Base-by-base conservation (phyloP, 2,797 vertebrate species). In the Notoglanidium macrostoma region DNA sequence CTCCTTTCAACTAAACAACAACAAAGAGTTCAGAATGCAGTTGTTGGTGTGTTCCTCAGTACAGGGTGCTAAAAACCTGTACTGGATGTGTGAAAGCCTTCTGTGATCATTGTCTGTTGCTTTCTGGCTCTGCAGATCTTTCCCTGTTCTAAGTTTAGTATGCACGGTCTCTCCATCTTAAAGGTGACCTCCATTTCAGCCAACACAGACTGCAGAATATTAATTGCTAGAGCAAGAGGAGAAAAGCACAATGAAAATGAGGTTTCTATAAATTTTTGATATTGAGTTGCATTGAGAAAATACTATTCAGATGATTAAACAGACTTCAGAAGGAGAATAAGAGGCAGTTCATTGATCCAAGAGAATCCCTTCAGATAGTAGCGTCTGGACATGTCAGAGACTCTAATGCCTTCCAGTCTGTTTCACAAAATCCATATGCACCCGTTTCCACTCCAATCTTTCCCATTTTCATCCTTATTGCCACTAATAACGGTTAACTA, bases 251-350 rank as follows among this genome's bases (percentile, higher is more conserved):
- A 90, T 82, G 82, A 74, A 86, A 89, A 92, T 93, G 85, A 92
- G 90, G 90, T 92, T 93, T 92, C 91, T 92, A 96, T 95, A 93
- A 93, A 96, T 96, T 93, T 96, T 96, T 96, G 81, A 96, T 96
- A 95, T 73, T n/a, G 92, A 92, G 92, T 93, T 95, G 92, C 92
- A 94, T 94, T 86, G 94, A 93, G 93, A 88, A 90, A 96, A 95
- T 95, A 94, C 94, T 95, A 94, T 95, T 95, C 88, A 85, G 94
- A 95, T 96, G 94, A 96, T 96, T 96, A 95, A 95, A 95, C 94
- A 95, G 93, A 96, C 95, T 96, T 96, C 95, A 95, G 95, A 96
- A 95, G 94, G 94, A 96, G 93, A 92, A 93, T 92, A 94, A 94
- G 93, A 93, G 92, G 92, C 91, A 92, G 90, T 89, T 92, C 95